phyloP scores from a whole-genome alignment of 1,140 invertebrate species.

The Globodera ellingtonae region DNA sequence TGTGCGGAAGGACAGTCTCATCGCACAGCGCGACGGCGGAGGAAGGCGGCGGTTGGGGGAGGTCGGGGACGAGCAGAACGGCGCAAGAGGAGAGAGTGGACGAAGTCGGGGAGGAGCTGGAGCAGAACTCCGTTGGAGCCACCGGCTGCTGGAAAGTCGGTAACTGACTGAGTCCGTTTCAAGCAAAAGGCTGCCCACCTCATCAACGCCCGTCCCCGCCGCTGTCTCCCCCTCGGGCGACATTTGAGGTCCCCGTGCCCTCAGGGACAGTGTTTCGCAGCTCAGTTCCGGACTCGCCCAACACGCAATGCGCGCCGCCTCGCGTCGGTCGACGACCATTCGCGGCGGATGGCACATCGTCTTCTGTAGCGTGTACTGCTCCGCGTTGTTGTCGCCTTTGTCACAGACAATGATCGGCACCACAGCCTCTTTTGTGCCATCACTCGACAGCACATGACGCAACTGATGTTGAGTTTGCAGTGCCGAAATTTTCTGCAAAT shows the following conservation, averaged over 20 bases:
- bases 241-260: not conserved
- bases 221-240: not conserved
- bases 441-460: not conserved
- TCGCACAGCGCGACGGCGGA: not conserved
- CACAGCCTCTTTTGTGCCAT: not conserved
- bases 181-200: not conserved
- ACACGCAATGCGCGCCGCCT: conserved; percentile 57
- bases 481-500: conserved; percentile 10
- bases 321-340: conserved; percentile 30
- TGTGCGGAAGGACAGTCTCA: not conserved
- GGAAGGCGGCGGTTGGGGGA: not conserved
- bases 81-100: not conserved
- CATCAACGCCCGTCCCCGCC: not conserved
- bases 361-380: conserved; percentile 11
- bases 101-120: conserved; percentile 17
- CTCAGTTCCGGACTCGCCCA: conserved; percentile 50
- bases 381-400: not conserved
- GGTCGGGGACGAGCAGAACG: conserved; percentile 5
- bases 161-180: not conserved
- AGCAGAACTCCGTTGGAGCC: not conserved
- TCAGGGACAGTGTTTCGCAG: conserved; percentile 30
- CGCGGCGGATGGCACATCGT: not conserved
- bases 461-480: not conserved
- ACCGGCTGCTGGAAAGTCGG: not conserved
- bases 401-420: conserved; percentile 22